Evolutionary conservation across 2,113 vertebrate genomes (phyloP).

Genomic region (Mola mola): DNA sequence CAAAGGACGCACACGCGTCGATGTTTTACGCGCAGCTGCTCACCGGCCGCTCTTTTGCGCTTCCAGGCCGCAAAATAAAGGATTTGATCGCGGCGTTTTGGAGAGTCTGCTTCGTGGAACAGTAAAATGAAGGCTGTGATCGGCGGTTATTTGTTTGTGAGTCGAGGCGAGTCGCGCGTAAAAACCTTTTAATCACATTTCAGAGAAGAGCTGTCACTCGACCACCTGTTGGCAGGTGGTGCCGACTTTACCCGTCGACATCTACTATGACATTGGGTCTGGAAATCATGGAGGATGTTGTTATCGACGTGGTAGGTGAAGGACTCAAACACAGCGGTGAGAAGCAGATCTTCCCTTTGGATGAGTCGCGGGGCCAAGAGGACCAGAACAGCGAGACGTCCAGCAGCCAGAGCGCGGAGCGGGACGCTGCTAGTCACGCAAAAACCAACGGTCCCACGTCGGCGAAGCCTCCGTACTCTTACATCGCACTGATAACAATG

Average conservation of each 20-base stretch:
- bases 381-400: constrained; percentile 49
- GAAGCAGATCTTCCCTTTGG: constrained; percentile 62
- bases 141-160: constrained; percentile 38
- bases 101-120: background rate
- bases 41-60: constrained; percentile 9
- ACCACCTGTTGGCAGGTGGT: constrained; percentile 76
- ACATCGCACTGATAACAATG: constrained; percentile 86
- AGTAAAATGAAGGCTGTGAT: constrained; percentile 25
- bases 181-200: constrained; percentile 13
- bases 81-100: constrained; percentile 13
- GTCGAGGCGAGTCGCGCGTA: constrained; percentile 57
- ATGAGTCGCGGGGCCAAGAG: constrained; percentile 49
- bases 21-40: constrained; percentile 41
- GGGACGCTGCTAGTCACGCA: constrained; percentile 36
- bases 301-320: constrained; percentile 85
- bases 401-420: constrained; percentile 45
- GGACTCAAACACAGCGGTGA: constrained; percentile 74
- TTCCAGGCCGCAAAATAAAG: constrained; percentile 17
- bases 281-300: constrained; percentile 82
- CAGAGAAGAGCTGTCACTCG: constrained; percentile 45
- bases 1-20: constrained; percentile 55
- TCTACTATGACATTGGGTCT: constrained; percentile 84
- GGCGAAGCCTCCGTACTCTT: constrained; percentile 85
- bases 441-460: constrained; percentile 72
- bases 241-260: constrained; percentile 46